phyloP scores from a whole-genome alignment of 2,888 invertebrate species.

The Nemapogon koenigi region DNA sequence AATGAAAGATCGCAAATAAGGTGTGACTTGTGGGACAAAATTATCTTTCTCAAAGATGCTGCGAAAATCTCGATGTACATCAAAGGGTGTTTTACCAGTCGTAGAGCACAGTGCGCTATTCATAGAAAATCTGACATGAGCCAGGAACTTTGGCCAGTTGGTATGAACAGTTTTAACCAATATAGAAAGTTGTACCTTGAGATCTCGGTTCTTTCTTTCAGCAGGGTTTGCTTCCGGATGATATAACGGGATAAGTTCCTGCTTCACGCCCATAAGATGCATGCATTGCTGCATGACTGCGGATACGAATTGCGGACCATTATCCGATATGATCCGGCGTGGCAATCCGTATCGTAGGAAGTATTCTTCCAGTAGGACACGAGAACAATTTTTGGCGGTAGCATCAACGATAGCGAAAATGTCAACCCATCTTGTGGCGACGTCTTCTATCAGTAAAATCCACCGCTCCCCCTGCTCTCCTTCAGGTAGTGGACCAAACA shows the following conservation, averaged over 20 bases:
- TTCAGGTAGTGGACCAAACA: constrained; percentile 21
- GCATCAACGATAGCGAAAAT: constrained; percentile 19
- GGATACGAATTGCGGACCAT: constrained; percentile 23
- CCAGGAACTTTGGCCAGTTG: constrained; percentile 19
- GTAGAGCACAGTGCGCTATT: constrained; percentile 17
- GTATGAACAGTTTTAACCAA: constrained; percentile 19
- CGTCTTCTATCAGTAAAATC: constrained; percentile 21
- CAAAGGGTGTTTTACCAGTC: constrained; percentile 18
- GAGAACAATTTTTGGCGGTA: constrained; percentile 18
- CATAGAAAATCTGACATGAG: constrained; percentile 21
- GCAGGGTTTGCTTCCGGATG: constrained; percentile 24
- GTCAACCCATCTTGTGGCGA: constrained; percentile 21
- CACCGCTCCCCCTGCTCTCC: constrained; percentile 17
- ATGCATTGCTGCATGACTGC: constrained; percentile 21
- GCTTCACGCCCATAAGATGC: constrained; percentile 16
- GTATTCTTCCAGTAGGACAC: constrained; percentile 20
- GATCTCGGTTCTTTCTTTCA: constrained; percentile 21
- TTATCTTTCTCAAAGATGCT: background rate
- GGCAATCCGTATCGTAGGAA: constrained; percentile 23
- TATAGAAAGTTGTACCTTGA: constrained; percentile 18
- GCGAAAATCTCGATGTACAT: constrained; percentile 14
- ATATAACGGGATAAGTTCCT: constrained; percentile 19
- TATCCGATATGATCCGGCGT: constrained; percentile 21
- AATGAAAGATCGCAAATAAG: constrained; percentile 1
- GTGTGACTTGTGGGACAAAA: background rate